phyloP scores from a whole-genome alignment of 2,888 invertebrate species.

The Pantelozetes paolii region DNA sequence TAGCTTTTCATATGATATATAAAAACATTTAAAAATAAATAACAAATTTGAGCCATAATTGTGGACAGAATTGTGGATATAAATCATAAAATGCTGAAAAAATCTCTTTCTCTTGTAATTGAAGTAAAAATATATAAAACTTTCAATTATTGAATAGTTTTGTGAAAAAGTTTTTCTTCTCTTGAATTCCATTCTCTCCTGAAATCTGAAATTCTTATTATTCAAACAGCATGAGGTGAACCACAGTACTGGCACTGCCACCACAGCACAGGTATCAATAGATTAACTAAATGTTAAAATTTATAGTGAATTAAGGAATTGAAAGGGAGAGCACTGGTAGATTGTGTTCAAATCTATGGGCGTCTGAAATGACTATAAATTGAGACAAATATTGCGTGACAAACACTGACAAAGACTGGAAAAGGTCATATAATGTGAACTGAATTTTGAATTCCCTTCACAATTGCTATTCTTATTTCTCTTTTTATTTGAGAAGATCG shows the following conservation, averaged over 20 bases:
- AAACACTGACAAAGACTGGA: too few relatives aligned
- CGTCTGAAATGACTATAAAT: too few relatives aligned
- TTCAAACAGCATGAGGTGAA: constrained; percentile 28
- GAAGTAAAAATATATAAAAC: background rate
- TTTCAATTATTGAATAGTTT: background rate
- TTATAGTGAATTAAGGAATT: constrained; percentile 13
- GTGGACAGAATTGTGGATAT: background rate
- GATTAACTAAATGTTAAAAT: background rate
- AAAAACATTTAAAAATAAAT: background rate
- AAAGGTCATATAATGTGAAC: too few relatives aligned
- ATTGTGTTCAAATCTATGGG: too few relatives aligned
- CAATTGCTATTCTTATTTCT: too few relatives aligned
- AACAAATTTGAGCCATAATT: background rate
- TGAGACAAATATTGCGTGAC: too few relatives aligned
- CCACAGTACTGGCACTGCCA: background rate
- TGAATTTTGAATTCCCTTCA: too few relatives aligned
- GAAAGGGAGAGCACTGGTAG: background rate
- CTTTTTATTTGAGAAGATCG: too few relatives aligned
- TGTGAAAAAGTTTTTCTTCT: background rate
- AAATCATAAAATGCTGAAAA: background rate
- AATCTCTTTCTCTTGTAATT: background rate
- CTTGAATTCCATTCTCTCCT: constrained; percentile 19
- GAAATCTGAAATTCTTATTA: constrained; percentile 16
- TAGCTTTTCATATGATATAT: background rate
- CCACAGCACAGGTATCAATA: background rate